These are phyloP conservation scores for Autographa gamma DNA, from an alignment of 2,888 invertebrate genomes.

Conservation along the genomic window DNA sequence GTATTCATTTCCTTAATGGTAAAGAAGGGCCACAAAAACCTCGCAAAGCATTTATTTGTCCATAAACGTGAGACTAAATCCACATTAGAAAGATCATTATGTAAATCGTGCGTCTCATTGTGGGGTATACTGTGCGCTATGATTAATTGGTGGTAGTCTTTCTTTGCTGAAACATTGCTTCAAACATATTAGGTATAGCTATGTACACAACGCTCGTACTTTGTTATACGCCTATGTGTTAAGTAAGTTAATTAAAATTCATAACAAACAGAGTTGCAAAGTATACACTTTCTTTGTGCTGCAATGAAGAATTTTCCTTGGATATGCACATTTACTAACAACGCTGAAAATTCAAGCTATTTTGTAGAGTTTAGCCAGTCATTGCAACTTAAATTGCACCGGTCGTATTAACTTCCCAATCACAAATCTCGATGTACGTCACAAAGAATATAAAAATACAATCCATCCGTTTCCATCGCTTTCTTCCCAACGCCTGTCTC, in stretches of 20 bases:
- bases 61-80: neutral
- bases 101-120: conserved; percentile 3
- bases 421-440: too few relatives aligned
- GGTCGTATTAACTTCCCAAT: too few relatives aligned
- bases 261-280: too few relatives aligned
- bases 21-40: neutral
- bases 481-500: neutral
- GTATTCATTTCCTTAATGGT: neutral
- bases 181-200: neutral
- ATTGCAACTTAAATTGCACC: too few relatives aligned
- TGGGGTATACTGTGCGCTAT: neutral
- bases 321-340: too few relatives aligned
- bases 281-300: too few relatives aligned
- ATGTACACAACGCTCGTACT: too few relatives aligned
- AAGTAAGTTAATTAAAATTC: too few relatives aligned
- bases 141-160: neutral
- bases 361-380: too few relatives aligned
- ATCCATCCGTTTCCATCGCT: neutral
- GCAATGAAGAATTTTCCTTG: too few relatives aligned
- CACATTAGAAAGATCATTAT: conserved; percentile 8
- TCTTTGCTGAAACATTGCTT: neutral
- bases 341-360: too few relatives aligned
- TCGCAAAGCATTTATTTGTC: neutral
- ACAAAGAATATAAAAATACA: neutral
- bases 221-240: too few relatives aligned